phyloP scores from a whole-genome alignment of 2,797 vertebrate species.

The Tangara arthus region DNA sequence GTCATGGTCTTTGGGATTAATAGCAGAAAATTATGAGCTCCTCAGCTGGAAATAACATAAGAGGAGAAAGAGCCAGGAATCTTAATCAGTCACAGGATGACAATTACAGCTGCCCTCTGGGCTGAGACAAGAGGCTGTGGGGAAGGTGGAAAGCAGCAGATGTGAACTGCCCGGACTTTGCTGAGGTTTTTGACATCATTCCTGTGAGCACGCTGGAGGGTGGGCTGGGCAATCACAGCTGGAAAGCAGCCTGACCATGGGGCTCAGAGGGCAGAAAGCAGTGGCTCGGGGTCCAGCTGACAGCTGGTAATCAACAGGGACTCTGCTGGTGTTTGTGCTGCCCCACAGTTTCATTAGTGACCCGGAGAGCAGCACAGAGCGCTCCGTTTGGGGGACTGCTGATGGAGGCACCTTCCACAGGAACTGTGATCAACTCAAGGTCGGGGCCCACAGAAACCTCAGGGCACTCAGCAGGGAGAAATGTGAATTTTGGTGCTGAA shows the following conservation, averaged over 20 bases:
- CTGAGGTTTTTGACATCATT: background rate
- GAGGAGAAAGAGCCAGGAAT: constrained; percentile 33
- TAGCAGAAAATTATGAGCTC: constrained; percentile 38
- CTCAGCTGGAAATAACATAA: constrained; percentile 28
- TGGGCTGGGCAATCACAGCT: background rate
- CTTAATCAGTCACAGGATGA: constrained; percentile 47
- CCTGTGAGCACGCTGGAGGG: background rate
- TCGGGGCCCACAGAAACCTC: background rate
- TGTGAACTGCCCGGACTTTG: background rate
- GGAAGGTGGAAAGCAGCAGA: background rate
- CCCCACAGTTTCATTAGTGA: background rate
- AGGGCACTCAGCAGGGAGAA: background rate
- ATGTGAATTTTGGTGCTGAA: background rate
- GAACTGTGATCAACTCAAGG: background rate
- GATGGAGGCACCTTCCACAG: background rate
- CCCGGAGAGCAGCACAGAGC: background rate
- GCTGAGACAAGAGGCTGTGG: constrained; percentile 16
- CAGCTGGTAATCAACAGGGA: background rate
- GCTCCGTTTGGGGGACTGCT: background rate
- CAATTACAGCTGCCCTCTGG: constrained; percentile 31
- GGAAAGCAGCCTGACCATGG: background rate
- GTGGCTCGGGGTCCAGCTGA: background rate
- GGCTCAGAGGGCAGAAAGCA: background rate
- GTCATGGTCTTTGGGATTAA: constrained; percentile 47
- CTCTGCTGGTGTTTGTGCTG: background rate